Conservation (phyloP, 2,888 invertebrate species). For the Gnatocerus cornutus region DNA sequence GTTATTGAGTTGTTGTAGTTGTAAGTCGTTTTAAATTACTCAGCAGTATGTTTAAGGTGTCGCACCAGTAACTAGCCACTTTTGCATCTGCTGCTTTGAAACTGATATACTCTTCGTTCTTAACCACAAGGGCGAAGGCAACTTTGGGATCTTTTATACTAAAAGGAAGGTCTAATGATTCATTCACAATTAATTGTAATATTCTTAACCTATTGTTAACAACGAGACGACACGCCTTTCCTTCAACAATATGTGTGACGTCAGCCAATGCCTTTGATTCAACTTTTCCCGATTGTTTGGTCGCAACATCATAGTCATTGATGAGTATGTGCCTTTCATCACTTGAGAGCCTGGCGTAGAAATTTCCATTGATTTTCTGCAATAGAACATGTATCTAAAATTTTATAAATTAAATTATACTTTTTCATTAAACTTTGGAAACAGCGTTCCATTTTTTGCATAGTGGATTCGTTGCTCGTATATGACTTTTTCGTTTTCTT, state of each 20-base stretch:
- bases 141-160: conserved; percentile 59
- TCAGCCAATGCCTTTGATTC: conserved; percentile 55
- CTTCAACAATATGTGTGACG: conserved; percentile 65
- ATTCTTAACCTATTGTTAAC: conserved; percentile 61
- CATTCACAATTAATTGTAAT: too few relatives aligned
- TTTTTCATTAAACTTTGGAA: conserved; percentile 66
- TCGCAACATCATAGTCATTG: conserved; percentile 54
- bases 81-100: conserved; percentile 64
- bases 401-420: conserved; percentile 47
- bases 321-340: conserved; percentile 58
- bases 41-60: conserved; percentile 64
- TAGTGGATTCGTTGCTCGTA: conserved; percentile 62
- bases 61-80: conserved; percentile 66
- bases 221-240: conserved; percentile 66
- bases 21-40: too few relatives aligned
- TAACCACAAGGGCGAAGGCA: conserved; percentile 65
- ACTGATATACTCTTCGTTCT: conserved; percentile 62
- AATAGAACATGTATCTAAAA: background rate
- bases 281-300: conserved; percentile 50
- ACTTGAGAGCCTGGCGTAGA: conserved; percentile 58
- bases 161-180: conserved; percentile 23
- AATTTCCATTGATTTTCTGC: conserved; percentile 59
- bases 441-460: conserved; percentile 61
- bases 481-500: conserved; percentile 60
- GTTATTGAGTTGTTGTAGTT: too few relatives aligned